Percentiles rank a stretch among this genome's conserved stretches.
phyloP scores from a whole-genome alignment of 2,888 invertebrate species.

The Lasioglossum pauxillum region DNA sequence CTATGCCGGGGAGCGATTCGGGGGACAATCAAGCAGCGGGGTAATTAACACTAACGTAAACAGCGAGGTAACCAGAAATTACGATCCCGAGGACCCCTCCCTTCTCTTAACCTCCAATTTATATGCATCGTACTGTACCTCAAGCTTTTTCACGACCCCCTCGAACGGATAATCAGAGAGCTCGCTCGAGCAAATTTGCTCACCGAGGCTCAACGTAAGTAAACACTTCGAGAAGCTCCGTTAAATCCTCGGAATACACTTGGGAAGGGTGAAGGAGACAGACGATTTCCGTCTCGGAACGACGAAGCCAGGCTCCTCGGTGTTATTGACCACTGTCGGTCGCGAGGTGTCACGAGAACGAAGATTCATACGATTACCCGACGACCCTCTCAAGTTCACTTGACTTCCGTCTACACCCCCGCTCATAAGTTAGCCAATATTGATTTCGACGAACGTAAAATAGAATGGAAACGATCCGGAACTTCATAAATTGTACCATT shows the following conservation, averaged over 20 bases:
- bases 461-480: neutral
- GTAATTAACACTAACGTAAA: conserved; percentile 46
- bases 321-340: conserved; percentile 56
- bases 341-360: conserved; percentile 39
- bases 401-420: neutral
- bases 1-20: neutral
- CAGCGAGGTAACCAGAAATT: conserved; percentile 25
- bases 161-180: conserved; percentile 66
- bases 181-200: conserved; percentile 69
- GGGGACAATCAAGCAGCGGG: conserved; percentile 7
- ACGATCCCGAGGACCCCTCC: conserved; percentile 27
- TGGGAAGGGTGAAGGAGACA: conserved; percentile 52
- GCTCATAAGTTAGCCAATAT: neutral
- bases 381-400: neutral
- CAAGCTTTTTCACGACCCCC: conserved; percentile 63
- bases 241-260: conserved; percentile 72
- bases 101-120: conserved; percentile 64
- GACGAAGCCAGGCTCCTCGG: conserved; percentile 10
- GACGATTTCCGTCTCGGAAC: conserved; percentile 52
- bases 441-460: neutral
- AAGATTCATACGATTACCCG: conserved; percentile 41
- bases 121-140: conserved; percentile 64
- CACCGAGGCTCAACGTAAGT: conserved; percentile 56
- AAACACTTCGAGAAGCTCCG: conserved; percentile 68
- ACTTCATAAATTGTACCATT: neutral